Percentiles rank a stretch among this genome's conserved stretches.
phyloP scores from a whole-genome alignment of 2,797 vertebrate species.

The Ciconia nigra region DNA sequence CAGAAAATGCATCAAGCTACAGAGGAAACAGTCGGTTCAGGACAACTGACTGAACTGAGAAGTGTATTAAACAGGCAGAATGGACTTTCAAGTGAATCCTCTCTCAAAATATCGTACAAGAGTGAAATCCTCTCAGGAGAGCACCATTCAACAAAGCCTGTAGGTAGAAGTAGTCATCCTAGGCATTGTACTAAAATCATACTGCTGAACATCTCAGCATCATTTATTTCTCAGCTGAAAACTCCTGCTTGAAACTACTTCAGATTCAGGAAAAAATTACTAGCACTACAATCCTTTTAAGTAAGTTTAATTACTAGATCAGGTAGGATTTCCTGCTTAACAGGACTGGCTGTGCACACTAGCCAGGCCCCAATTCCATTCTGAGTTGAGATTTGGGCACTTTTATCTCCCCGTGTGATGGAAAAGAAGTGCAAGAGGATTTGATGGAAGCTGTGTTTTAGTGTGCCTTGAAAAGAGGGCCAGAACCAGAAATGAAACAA shows the following conservation, averaged over 20 bases:
- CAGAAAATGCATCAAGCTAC: neutral
- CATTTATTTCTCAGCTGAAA: neutral
- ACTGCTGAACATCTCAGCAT: neutral
- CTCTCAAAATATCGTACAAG: neutral
- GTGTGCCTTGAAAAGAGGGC: neutral
- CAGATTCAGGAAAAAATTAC: neutral
- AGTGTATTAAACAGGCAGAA: neutral
- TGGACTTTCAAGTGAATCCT: neutral
- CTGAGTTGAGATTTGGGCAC: neutral
- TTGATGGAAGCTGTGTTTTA: neutral
- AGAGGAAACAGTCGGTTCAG: neutral
- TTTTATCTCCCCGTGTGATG: neutral
- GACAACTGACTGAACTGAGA: neutral
- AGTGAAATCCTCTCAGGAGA: neutral
- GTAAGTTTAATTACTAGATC: neutral
- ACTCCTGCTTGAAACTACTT: neutral
- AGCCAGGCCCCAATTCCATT: neutral
- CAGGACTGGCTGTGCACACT: neutral
- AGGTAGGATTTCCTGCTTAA: neutral
- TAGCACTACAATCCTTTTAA: neutral
- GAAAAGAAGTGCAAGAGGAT: neutral
- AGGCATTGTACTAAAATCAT: neutral
- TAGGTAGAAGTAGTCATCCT: neutral
- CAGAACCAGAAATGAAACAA: neutral
- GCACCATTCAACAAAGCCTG: neutral